Base-by-base conservation (phyloP, 2,888 invertebrate genomes). In the Pachycephus smyrnensis region DNA sequence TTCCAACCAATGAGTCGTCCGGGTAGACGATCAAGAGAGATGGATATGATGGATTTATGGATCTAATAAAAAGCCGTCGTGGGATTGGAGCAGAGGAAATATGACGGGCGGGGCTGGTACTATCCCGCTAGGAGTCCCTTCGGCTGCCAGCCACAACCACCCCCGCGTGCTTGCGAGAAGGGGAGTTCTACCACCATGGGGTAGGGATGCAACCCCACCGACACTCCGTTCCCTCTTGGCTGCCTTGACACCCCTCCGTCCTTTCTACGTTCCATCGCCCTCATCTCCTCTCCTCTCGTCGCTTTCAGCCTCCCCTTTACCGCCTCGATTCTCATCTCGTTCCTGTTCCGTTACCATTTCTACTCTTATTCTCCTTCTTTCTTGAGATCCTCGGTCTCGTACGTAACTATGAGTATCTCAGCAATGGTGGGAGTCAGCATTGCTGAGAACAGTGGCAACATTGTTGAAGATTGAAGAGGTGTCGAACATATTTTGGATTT, bases 11-110 rank as follows among this genome's bases (percentile, higher is more conserved):
- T 88, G 86, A 82, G 83, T 55, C 83, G 86, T 78, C 30, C 73
- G 73, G 79, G 55, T 82, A 80, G 79, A 78, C 78, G 80, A 81
- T 75, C 78, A 83, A 82, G 82, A 85, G 85, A 87, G 86, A 87
- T 86, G 92, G 94, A 94, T 94, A 94, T 94, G 94, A 94, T 94
- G 94, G 94, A 96, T 95, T 95, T 96, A 96, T 95, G 95, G 95
- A 95, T 95, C 95, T 95, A 95, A 95, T 92, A 92, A 92, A 92
- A 91, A 88, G 90, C 85, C 83, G 86, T 83, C 84, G 86, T 87
- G 88, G 90, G 89, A 92, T 92, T 92, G 92, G 92, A 88, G 87
- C 88, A 86, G 86, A 85, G 82, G 88, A 90, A 90, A 90, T 91
- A 91, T 91, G 91, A 91, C 91, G 91, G 91, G 91, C 91, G 91